phyloP scores from a whole-genome alignment of 2,113 vertebrate species.

The Suncus etruscus region DNA sequence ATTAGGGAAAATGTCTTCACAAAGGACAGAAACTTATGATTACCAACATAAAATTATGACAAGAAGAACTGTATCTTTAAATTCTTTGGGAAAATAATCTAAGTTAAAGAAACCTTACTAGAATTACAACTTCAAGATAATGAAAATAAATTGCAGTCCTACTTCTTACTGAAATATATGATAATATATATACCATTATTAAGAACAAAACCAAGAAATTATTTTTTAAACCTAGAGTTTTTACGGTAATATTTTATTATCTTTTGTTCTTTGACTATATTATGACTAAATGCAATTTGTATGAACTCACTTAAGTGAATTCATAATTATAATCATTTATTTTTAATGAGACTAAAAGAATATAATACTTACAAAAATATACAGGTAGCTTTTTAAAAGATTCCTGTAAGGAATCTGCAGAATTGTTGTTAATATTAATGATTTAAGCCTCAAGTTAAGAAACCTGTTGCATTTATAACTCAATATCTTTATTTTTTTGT shows the following conservation, averaged over 20 bases:
- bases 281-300: neutral
- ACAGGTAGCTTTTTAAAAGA: conserved; percentile 22
- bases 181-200: neutral
- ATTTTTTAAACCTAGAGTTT: neutral
- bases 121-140: neutral
- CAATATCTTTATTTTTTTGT: neutral
- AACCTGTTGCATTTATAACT: conserved; percentile 16
- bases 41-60: neutral
- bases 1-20: neutral
- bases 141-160: neutral
- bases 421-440: neutral
- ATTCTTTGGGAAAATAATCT: neutral
- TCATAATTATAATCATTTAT: conserved; percentile 42
- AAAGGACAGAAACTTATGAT: neutral
- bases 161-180: neutral
- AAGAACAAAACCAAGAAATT: neutral
- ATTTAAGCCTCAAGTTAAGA: neutral
- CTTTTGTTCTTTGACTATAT: neutral
- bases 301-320: neutral
- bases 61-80: neutral
- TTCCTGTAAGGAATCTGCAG: neutral
- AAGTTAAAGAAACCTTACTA: conserved; percentile 19
- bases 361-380: neutral
- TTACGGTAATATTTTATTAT: conserved; percentile 40
- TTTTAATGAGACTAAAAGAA: conserved; percentile 50